A percentile compares a stretch with the other conserved stretches of the same genome.
These are phyloP conservation scores for Strix aluco DNA, from an alignment of 2,113 vertebrate species.

Conservation along the genomic window DNA sequence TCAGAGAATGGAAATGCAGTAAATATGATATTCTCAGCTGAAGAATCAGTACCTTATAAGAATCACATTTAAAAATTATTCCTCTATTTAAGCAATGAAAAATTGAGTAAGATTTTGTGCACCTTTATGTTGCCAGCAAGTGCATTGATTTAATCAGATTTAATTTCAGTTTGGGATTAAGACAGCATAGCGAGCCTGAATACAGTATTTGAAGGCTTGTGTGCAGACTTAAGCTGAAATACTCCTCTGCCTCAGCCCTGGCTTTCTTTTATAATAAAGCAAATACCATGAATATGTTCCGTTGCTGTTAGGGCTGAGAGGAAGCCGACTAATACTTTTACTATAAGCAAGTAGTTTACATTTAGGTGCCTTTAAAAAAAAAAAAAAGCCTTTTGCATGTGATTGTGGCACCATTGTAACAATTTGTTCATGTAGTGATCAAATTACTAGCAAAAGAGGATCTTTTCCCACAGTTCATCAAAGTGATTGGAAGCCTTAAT, in stretches of 20 bases:
- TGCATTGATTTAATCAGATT: not conserved
- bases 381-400: not conserved
- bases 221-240: not conserved
- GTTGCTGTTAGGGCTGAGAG: not conserved
- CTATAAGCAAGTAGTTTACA: not conserved
- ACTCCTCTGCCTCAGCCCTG: not conserved
- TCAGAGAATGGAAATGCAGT: not conserved
- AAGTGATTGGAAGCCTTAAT: not conserved
- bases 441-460: not conserved
- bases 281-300: not conserved
- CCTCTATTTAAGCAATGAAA: not conserved
- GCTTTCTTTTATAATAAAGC: not conserved
- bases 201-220: not conserved
- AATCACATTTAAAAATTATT: not conserved
- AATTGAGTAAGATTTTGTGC: not conserved
- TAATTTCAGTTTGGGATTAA: not conserved
- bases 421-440: not conserved
- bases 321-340: not conserved
- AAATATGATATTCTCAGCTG: not conserved
- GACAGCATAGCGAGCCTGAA: not conserved
- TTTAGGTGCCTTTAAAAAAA: not conserved
- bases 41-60: fast-evolving
- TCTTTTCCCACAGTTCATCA: not conserved
- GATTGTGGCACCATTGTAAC: not conserved
- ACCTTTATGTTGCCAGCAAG: not conserved